phyloP scores from a whole-genome alignment of 1,140 invertebrate genomes.

The Mercenaria mercenaria region DNA sequence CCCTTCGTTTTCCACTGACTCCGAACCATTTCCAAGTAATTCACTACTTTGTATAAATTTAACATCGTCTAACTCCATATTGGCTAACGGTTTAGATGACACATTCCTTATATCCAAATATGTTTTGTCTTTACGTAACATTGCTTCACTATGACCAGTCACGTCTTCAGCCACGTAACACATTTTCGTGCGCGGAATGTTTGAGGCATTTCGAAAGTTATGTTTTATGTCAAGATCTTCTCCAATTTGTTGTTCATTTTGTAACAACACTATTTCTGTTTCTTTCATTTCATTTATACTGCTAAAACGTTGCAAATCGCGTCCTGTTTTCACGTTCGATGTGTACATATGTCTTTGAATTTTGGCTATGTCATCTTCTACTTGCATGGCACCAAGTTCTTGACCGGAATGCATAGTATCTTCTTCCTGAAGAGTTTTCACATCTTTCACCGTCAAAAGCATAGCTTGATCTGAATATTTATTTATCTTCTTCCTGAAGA shows the following conservation, averaged over 20 bases:
- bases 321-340: not conserved
- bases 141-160: too few relatives aligned
- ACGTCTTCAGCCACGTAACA: not conserved
- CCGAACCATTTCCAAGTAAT: not conserved
- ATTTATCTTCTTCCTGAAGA: not conserved
- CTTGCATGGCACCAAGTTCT: too few relatives aligned
- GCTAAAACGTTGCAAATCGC: not conserved
- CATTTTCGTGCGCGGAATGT: not conserved
- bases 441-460: not conserved
- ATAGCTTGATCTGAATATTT: not conserved
- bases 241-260: not conserved
- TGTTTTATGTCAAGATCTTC: not conserved
- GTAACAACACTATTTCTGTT: not conserved
- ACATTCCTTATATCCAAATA: not conserved
- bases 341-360: too few relatives aligned
- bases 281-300: not conserved
- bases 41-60: not conserved
- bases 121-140: not conserved
- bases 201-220: not conserved
- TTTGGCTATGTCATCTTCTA: too few relatives aligned
- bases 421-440: not conserved
- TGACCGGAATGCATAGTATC: not conserved
- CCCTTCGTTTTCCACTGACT: not conserved
- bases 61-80: not conserved
- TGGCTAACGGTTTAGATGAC: not conserved